A percentile compares a stretch with the other conserved stretches of the same genome.
Evolutionary conservation across 2,888 invertebrate genomes (phyloP).

Genomic region (Acrobasis suavella): DNA sequence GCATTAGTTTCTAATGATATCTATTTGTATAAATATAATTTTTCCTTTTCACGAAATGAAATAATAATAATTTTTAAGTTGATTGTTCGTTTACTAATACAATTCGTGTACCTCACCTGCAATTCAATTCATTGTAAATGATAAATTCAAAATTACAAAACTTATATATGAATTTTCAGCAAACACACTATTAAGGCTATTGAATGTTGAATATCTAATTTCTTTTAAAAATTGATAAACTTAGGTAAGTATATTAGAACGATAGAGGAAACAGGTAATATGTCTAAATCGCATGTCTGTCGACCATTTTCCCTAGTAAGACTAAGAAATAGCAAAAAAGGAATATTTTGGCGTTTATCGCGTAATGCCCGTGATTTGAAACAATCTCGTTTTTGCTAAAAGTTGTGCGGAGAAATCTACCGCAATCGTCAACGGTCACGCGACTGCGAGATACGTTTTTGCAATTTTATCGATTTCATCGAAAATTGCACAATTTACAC

Average conservation of each 20-base stretch:
- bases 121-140: no score
- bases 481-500: background rate
- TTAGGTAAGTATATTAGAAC: background rate
- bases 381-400: slow-evolving; percentile 64
- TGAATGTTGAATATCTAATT: no score
- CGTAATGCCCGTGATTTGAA: slow-evolving; percentile 68
- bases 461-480: slow-evolving; percentile 9
- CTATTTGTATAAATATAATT: no score
- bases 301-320: slow-evolving; percentile 52
- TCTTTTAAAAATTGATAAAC: background rate
- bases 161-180: no score
- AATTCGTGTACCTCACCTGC: no score
- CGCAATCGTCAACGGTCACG: slow-evolving; percentile 66
- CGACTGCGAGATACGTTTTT: slow-evolving; percentile 39
- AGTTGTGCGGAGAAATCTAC: slow-evolving; percentile 56
- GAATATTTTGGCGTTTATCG: slow-evolving; percentile 56
- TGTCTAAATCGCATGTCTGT: slow-evolving; percentile 57
- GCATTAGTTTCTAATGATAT: no score
- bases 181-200: background rate
- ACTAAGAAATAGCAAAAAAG: slow-evolving; percentile 52
- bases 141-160: no score
- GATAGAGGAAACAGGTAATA: slow-evolving; percentile 34
- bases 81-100: no score
- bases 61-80: no score
- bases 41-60: no score